Percentiles rank a stretch among this genome's conserved stretches.
phyloP scores from a whole-genome alignment of 2,113 vertebrate species.

The Sardina pilchardus region DNA sequence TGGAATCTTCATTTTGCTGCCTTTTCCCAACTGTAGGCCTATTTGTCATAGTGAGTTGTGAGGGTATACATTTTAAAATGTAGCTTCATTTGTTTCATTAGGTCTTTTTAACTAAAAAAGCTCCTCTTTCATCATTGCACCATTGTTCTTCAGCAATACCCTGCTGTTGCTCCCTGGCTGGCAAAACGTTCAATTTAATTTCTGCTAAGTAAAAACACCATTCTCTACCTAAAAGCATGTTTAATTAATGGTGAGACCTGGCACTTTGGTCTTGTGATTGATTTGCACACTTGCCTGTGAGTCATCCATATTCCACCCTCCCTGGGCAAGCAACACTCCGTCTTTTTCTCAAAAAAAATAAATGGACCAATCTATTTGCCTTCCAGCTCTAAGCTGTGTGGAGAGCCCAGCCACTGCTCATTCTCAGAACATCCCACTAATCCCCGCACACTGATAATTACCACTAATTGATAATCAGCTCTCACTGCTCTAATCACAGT shows the following conservation, averaged over 20 bases:
- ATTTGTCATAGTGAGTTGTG: no score
- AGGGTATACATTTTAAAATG: no score
- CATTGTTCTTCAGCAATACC: background rate
- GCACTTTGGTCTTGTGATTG: conserved; percentile 4
- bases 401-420: background rate
- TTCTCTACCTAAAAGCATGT: conserved; percentile 3
- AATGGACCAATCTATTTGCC: background rate
- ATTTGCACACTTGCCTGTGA: background rate
- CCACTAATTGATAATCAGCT: conserved; percentile 8
- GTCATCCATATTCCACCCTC: conserved; percentile 3
- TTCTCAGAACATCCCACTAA: background rate
- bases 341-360: background rate
- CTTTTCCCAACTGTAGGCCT: no score
- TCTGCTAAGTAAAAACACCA: conserved; percentile 6
- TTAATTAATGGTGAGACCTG: background rate
- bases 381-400: background rate
- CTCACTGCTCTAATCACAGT: background rate
- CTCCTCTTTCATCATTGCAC: background rate
- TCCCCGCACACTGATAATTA: background rate
- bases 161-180: background rate
- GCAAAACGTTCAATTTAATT: background rate
- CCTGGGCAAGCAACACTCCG: background rate
- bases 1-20: no score
- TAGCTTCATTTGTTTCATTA: no score
- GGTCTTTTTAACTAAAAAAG: no score